Percentiles rank a stretch among this genome's conserved stretches.
These are phyloP conservation scores for Heptranchias perlo DNA, from an alignment of 2,113 vertebrate species.

Conservation along the genomic window DNA sequence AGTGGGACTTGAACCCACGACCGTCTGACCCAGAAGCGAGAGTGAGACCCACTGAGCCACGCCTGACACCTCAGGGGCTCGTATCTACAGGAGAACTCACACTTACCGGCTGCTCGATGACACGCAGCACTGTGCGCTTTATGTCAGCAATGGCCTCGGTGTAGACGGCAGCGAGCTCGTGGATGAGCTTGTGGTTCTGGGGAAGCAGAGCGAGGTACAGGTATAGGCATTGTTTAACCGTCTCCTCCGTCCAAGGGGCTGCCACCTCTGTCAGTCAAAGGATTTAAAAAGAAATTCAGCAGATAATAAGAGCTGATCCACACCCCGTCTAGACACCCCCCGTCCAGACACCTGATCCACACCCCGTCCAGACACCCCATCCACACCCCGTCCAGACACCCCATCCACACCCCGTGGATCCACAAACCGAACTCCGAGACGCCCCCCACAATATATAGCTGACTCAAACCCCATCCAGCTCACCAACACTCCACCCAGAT, in stretches of 20 bases:
- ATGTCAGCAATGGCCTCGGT: slow-evolving; percentile 93
- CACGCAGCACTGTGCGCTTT: slow-evolving; percentile 82
- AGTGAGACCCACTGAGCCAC: not conserved
- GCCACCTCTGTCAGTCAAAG: slow-evolving; percentile 74
- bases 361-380: not conserved
- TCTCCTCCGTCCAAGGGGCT: slow-evolving; percentile 86
- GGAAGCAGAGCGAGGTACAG: slow-evolving; percentile 87
- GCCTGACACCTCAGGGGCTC: not conserved
- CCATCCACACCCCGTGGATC: not conserved
- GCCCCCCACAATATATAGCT: too few species aligned
- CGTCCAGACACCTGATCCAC: not conserved
- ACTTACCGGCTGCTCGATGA: slow-evolving; percentile 86
- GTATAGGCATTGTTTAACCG: slow-evolving; percentile 87
- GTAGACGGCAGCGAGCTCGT: slow-evolving; percentile 85
- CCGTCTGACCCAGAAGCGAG: not conserved
- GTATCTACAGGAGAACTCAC: not conserved
- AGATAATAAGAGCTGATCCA: not conserved
- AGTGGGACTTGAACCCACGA: not conserved
- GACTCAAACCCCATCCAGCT: not conserved
- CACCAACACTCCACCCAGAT: not conserved
- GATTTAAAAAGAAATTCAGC: not conserved
- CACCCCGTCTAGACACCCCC: not conserved
- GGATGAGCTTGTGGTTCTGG: slow-evolving; percentile 87
- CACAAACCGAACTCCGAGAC: too few species aligned
- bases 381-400: not conserved